These are phyloP conservation scores for Meteorus cinctellus DNA, from an alignment of 2,888 invertebrate genomes.

Conservation along the genomic window DNA sequence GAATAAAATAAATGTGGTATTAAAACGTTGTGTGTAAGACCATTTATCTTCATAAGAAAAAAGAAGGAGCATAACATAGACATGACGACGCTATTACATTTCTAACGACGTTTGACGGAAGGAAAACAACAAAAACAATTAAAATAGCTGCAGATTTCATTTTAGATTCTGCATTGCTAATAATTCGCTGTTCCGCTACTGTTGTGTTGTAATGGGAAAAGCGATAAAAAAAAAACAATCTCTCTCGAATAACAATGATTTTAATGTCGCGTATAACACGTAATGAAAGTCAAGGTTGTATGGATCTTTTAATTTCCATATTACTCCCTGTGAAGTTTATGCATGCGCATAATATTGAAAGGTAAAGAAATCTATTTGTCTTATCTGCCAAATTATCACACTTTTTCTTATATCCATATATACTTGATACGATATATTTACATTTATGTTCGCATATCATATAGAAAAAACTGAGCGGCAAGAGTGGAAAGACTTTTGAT, in stretches of 20 bases:
- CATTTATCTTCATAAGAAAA: not conserved
- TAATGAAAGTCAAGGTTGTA: conserved; percentile 58
- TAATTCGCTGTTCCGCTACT: conserved; percentile 1
- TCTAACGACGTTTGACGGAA: not conserved
- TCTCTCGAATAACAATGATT: conserved; percentile 9
- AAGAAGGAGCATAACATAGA: not conserved
- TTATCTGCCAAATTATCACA: not conserved
- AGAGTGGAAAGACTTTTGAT: not conserved
- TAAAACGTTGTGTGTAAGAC: not conserved
- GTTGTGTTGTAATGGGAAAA: not conserved
- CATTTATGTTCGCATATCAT: not conserved
- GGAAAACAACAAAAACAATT: not conserved
- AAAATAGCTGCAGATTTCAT: not conserved
- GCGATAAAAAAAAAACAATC: not conserved
- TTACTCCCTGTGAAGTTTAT: not conserved
- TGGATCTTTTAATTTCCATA: conserved; percentile 52
- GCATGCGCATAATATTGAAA: not conserved
- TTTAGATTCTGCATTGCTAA: not conserved
- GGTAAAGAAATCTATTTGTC: not conserved
- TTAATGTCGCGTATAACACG: conserved; percentile 48
- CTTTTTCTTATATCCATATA: not conserved
- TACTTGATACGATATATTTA: not conserved
- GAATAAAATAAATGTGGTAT: not conserved
- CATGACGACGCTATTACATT: not conserved
- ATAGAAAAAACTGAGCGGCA: not conserved